Evolutionary conservation across 1,140 invertebrate genomes (phyloP).

Genomic region (Batillaria attramentaria): DNA sequence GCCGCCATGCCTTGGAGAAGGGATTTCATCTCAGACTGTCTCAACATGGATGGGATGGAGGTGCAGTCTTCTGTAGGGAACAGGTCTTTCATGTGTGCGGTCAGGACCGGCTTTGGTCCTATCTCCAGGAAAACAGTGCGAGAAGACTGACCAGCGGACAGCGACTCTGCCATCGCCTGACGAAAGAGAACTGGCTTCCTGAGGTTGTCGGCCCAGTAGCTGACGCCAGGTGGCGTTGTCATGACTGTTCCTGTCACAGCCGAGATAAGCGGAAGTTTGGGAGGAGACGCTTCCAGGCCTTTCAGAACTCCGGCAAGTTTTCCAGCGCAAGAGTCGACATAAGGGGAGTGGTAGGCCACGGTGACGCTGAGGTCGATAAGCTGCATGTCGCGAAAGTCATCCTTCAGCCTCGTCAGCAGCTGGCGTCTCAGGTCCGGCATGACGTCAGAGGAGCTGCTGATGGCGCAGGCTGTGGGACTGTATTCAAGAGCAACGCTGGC

Average conservation of each 20-base stretch:
- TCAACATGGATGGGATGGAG: conserved; percentile 48
- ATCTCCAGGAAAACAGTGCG: conserved; percentile 54
- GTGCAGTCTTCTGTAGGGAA: conserved; percentile 33
- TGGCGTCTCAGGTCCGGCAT: conserved; percentile 29
- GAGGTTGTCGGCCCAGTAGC: conserved; percentile 51
- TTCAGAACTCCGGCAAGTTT: conserved; percentile 16
- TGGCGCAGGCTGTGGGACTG: conserved; percentile 50
- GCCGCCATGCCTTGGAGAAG: conserved; percentile 24
- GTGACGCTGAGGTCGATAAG: conserved; percentile 30
- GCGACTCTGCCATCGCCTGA: conserved; percentile 37
- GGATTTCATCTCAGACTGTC: conserved; percentile 32
- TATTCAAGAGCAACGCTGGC: conserved; percentile 53
- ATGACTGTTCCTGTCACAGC: conserved; percentile 44
- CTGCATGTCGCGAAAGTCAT: neutral
- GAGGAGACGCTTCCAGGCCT: conserved; percentile 15
- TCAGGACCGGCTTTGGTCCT: conserved; percentile 51
- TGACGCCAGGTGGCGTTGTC: neutral
- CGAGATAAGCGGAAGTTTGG: conserved; percentile 41
- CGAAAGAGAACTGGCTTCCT: conserved; percentile 45
- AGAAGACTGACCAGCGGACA: neutral
- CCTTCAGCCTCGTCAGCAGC: conserved; percentile 6
- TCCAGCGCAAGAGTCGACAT: conserved; percentile 42
- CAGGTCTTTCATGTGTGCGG: conserved; percentile 41
- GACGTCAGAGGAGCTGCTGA: conserved; percentile 49
- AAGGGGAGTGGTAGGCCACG: conserved; percentile 37